These are phyloP conservation scores for Noturus placidus DNA, from an alignment of 2,113 vertebrate genomes.

Conservation along the genomic window DNA sequence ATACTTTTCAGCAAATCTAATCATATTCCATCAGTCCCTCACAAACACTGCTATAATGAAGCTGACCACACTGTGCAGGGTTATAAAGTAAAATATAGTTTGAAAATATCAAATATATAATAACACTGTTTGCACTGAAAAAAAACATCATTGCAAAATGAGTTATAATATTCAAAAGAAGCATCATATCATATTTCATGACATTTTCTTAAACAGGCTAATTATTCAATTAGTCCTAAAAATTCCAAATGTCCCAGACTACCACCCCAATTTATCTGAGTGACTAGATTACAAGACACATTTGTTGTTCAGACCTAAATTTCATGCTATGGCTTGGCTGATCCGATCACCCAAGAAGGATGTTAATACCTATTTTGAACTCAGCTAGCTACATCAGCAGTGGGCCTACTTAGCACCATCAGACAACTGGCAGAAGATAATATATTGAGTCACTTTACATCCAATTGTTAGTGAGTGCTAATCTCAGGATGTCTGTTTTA, in stretches of 20 bases:
- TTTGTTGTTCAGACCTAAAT: neutral
- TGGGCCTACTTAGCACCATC: neutral
- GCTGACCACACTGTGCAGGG: neutral
- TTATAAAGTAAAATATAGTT: neutral
- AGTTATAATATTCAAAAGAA: neutral
- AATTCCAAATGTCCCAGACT: neutral
- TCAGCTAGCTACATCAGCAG: neutral
- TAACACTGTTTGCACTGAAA: neutral
- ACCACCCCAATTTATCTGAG: neutral
- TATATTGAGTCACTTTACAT: neutral
- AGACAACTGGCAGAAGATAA: neutral
- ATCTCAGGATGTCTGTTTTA: neutral
- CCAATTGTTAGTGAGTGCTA: neutral
- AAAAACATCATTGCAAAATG: neutral
- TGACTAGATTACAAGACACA: neutral
- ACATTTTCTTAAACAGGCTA: neutral
- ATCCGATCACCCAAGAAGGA: neutral
- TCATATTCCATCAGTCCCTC: neutral
- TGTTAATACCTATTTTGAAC: neutral
- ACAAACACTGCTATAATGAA: neutral
- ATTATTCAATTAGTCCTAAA: neutral
- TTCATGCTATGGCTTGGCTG: neutral
- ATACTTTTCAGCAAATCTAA: neutral
- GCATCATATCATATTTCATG: neutral
- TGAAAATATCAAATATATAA: neutral